phyloP scores from a whole-genome alignment of 1,140 invertebrate genomes.

The Ceratosolen solmsi region DNA sequence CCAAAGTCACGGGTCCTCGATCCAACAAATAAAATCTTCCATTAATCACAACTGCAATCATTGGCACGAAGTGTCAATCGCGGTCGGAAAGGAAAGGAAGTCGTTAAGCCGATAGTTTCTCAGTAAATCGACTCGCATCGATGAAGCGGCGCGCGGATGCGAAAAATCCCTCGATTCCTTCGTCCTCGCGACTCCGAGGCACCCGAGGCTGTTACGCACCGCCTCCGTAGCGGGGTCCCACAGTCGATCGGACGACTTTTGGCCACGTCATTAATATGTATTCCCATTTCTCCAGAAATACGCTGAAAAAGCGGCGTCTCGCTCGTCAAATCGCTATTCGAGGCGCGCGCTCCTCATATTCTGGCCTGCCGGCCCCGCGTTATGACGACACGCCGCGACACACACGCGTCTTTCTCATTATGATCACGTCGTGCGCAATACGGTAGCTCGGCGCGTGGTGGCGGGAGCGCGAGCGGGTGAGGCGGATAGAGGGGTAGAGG shows the following conservation, averaged over 20 bases:
- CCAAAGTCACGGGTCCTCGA: too few relatives aligned
- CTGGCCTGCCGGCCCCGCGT: conserved; percentile 6
- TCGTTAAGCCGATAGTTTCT: too few relatives aligned
- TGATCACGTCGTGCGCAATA: conserved; percentile 59
- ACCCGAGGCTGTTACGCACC: too few relatives aligned
- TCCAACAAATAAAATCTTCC: too few relatives aligned
- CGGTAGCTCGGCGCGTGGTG: conserved; percentile 24
- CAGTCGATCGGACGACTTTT: background rate
- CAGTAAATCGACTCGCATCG: too few relatives aligned
- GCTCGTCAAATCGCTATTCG: conserved; percentile 33
- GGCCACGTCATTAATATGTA: conserved; percentile 37
- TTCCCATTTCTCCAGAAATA: conserved; percentile 18
- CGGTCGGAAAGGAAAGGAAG: too few relatives aligned
- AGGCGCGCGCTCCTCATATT: background rate
- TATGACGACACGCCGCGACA: conserved; percentile 49
- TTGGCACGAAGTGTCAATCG: too few relatives aligned
- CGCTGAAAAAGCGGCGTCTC: background rate
- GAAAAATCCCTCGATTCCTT: too few relatives aligned
- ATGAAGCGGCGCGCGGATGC: too few relatives aligned
- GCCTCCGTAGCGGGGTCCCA: too few relatives aligned
- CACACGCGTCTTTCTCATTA: conserved; percentile 54
- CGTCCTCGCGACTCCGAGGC: too few relatives aligned
- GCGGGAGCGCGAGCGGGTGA: background rate
- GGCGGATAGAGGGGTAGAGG: background rate
- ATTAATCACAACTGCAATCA: too few relatives aligned